These are phyloP conservation scores for Habrosyne pyritoides DNA, from an alignment of 2,888 invertebrate genomes.

Conservation along the genomic window DNA sequence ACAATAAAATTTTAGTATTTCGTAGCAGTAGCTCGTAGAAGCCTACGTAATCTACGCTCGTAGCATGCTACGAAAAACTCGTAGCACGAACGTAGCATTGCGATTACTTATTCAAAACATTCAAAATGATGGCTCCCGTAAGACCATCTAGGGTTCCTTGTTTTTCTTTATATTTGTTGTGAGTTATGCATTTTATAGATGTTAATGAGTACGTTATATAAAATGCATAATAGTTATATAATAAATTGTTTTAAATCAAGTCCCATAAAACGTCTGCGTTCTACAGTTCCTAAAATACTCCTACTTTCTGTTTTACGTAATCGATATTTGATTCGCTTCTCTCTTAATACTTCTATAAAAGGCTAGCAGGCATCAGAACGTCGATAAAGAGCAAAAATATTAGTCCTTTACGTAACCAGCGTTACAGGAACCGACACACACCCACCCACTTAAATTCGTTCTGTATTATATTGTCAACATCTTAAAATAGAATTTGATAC, in stretches of 20 bases:
- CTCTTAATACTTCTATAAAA: neutral
- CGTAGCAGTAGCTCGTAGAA: neutral
- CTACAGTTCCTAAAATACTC: neutral
- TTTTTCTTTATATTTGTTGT: no score
- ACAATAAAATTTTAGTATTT: neutral
- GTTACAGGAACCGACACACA: neutral
- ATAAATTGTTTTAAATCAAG: no score
- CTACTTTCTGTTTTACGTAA: neutral
- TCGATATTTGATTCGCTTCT: neutral
- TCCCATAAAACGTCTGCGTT: no score
- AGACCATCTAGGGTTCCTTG: no score
- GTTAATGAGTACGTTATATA: no score
- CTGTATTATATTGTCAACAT: neutral
- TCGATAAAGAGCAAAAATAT: neutral
- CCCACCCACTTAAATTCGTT: neutral
- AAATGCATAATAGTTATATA: no score
- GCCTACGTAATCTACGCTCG: slow-evolving; percentile 7
- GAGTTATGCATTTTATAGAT: neutral
- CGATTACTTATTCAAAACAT: neutral
- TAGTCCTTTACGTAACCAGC: neutral
- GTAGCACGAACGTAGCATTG: slow-evolving; percentile 10
- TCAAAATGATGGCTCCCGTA: neutral
- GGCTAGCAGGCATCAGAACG: neutral
- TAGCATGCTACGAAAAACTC: slow-evolving; percentile 13
- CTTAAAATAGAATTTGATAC: neutral